Percentiles rank a stretch among this genome's conserved stretches.
Conservation (phyloP, 1,140 invertebrate genomes). For the Hyphantria cunea region DNA sequence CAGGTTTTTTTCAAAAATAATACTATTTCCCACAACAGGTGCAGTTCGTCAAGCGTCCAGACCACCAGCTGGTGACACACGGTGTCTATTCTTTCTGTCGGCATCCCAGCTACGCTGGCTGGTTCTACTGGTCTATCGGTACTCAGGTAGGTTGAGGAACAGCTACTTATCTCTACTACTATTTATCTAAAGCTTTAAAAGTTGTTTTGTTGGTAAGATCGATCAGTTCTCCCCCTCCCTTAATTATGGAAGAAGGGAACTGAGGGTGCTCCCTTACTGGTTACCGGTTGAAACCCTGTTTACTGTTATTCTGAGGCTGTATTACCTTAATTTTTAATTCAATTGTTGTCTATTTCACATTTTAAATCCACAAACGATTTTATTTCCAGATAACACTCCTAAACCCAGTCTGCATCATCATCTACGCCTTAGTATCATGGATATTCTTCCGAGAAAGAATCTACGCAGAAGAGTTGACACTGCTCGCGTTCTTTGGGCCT, state of each 20-base stretch:
- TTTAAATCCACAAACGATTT: not conserved
- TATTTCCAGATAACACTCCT: constrained; percentile 89
- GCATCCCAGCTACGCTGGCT: constrained; percentile 98
- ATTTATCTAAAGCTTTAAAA: too few relatives aligned
- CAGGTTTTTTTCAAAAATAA: too few relatives aligned
- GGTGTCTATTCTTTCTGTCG: constrained; percentile 93
- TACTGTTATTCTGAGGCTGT: too few relatives aligned
- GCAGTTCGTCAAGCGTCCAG: constrained; percentile 87
- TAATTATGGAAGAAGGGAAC: too few relatives aligned
- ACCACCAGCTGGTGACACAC: constrained; percentile 94
- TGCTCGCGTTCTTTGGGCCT: constrained; percentile 96
- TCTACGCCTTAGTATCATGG: constrained; percentile 93
- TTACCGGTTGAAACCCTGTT: too few relatives aligned
- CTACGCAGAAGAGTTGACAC: constrained; percentile 94
- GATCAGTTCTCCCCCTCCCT: too few relatives aligned
- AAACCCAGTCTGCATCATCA: constrained; percentile 94
- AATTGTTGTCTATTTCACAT: too few relatives aligned
- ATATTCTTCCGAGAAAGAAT: constrained; percentile 96
- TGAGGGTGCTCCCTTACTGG: too few relatives aligned
- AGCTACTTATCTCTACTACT: too few relatives aligned
- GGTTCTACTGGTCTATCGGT: constrained; percentile 99
- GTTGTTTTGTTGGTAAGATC: too few relatives aligned
- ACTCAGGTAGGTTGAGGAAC: constrained; percentile 89
- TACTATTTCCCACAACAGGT: constrained; percentile 72
- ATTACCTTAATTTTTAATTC: too few relatives aligned